These are phyloP conservation scores for Antitype chi DNA, from an alignment of 2,888 invertebrate species.

Conservation along the genomic window DNA sequence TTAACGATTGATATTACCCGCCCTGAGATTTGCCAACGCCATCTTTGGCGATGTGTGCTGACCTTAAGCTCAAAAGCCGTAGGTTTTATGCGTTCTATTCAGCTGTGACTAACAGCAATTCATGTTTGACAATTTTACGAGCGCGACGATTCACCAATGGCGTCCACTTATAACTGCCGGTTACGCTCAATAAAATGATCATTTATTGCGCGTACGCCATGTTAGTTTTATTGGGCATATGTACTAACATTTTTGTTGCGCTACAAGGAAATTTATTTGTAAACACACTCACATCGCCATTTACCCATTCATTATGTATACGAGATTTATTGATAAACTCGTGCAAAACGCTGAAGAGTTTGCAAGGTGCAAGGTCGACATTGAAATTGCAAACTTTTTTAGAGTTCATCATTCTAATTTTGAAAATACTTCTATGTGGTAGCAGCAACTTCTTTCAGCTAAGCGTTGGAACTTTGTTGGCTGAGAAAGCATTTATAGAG, in stretches of 20 bases:
- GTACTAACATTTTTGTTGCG: constrained; percentile 64
- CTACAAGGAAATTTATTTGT: constrained; percentile 61
- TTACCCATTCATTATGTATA: constrained; percentile 1
- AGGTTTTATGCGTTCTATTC: constrained; percentile 72
- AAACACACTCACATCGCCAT: constrained; percentile 18
- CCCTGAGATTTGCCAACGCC: constrained; percentile 55
- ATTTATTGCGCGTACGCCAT: constrained; percentile 65
- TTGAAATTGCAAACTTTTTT: constrained; percentile 11
- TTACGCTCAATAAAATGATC: constrained; percentile 77
- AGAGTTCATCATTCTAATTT: constrained; percentile 32
- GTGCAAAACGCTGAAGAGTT: neutral
- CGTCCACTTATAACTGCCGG: constrained; percentile 70
- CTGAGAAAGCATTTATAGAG: too few relatives aligned
- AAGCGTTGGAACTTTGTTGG: too few relatives aligned
- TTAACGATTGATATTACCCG: constrained; percentile 60
- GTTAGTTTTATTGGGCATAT: constrained; percentile 63
- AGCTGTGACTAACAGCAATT: constrained; percentile 69
- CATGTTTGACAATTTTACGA: constrained; percentile 75
- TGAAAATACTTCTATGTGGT: neutral
- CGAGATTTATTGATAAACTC: constrained; percentile 31
- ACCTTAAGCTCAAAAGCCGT: constrained; percentile 64
- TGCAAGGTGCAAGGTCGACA: neutral
- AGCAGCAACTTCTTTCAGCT: neutral
- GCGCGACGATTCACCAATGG: constrained; percentile 71
- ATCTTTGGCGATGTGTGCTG: constrained; percentile 57